Base-by-base conservation (phyloP, 2,888 invertebrate species). In the Beris morrisii region DNA sequence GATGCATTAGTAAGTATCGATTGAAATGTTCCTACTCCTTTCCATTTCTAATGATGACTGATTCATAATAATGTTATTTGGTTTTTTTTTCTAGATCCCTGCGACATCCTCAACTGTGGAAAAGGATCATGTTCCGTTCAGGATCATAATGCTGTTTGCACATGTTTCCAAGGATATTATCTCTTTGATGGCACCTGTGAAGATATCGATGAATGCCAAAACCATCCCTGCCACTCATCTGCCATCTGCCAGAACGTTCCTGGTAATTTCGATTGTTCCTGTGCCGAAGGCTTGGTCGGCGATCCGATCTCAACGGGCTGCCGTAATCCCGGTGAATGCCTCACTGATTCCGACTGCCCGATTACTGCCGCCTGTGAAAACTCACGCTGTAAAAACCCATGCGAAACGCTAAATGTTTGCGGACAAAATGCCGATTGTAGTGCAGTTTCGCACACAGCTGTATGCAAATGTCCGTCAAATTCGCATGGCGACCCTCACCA, bases 301-400 rank as follows among this genome's bases (percentile, higher is more conserved):
- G 94, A 94, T 82, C 86, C 89, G 6, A 82, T 84, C 38, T 84
- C 85, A 65, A 84, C 85, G 0, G 93, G 90, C 43, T 95, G 95
- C 74, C 87, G 89, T 71, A 86, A 87, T 76, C 92, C 94, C 1
- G 93, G 92, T 56, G 92, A 92, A 76, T 95, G 94, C 74, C 85
- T 87, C 70, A 85, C 88, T 3, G 90, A 93, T 75, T 81, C 85
- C 2, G 93, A 94, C 73, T 95, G 94, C 76, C 91, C 93, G 0
- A 83, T 84, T 7, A 85, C 88, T 61, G 91, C 93, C 0, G 85
- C 88, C 72, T 94, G 94, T 73, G 81, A 85, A 50, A 87, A 90
- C 67, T 87, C 89, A 68, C 86, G 86, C 55, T 95, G 94, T 73
- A 85, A 86, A 66, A 91, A 92, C 79, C 92, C 91, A 1, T 93